These are phyloP conservation scores for Artemia franciscana DNA, from an alignment of 1,140 invertebrate species.

Conservation along the genomic window DNA sequence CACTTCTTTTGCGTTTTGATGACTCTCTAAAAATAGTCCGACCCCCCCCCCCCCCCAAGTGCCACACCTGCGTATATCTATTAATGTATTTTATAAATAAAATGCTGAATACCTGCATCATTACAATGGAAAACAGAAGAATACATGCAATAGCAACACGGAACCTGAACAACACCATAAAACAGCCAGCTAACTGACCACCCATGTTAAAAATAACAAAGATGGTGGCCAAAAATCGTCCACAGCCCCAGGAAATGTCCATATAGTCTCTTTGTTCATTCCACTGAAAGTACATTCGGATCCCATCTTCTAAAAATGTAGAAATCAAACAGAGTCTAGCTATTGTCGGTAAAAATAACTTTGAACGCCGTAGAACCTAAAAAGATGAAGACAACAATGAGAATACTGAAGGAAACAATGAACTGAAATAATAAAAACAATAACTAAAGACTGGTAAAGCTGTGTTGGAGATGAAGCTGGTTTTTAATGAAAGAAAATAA, in stretches of 20 bases:
- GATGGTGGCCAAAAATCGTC: conserved; percentile 67
- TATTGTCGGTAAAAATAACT: conserved; percentile 79
- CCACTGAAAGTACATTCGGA: conserved; percentile 99
- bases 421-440: conserved; percentile 20
- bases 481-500: too few relatives aligned
- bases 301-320: conserved; percentile 96
- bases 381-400: conserved; percentile 12
- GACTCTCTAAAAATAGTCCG: not conserved
- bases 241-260: conserved; percentile 94
- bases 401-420: conserved; percentile 12
- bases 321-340: conserved; percentile 92
- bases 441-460: conserved; percentile 21
- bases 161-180: conserved; percentile 78
- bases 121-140: conserved; percentile 82
- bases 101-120: conserved; percentile 46
- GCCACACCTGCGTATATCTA: too few relatives aligned
- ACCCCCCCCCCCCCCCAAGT: not conserved
- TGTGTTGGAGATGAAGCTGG: too few relatives aligned
- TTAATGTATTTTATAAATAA: conserved; percentile 3
- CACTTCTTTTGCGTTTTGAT: too few relatives aligned
- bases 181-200: conserved; percentile 81
- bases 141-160: conserved; percentile 86
- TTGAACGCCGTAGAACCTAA: conserved; percentile 73
- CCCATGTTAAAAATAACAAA: conserved; percentile 83
- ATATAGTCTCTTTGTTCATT: conserved; percentile 92